Base-by-base conservation (phyloP, 2,888 invertebrate species). In the Leuctra nigra region DNA sequence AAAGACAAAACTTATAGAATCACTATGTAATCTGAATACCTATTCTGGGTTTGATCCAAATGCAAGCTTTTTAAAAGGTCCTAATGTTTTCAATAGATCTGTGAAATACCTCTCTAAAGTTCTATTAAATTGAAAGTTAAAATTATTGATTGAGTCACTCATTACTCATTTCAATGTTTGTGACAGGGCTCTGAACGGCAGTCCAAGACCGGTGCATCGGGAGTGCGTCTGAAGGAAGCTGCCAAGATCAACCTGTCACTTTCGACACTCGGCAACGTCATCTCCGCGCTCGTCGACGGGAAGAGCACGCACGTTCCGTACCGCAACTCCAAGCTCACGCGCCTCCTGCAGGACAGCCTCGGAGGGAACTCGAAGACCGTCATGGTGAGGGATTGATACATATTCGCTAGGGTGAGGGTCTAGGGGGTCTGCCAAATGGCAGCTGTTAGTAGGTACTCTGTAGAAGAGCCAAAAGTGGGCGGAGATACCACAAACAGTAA, bases 281-380 rank as follows among this genome's bases (percentile, higher is more conserved):
- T 99, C 64, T 96, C 97, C 3, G 96, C 99, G 1, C 76, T 99
- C 61, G 97, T 97, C 2, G 98, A 99, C 75, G 95, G 96, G 44
- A 97, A 96, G 75, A 91, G 91, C 65, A 91, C 90, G 0, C 97
- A 99, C 72, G 92, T 99, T 65, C 99, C 99, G 0, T 99, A 99
- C 73, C 80, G 99, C 65, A 98, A 99, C 77, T 96, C 96, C 0
- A 99, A 99, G 73, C 75, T 99, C 29, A 99, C 99, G 0, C 74
- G 96, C 11, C 74, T 96, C 33, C 76, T 99, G 59, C 97, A 99
- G 75, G 98, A 99, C 72, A 98, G 98, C 0, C 76, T 99, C 1
- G 97, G 97, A 1, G 97, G 97, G 1, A 97, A 97, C 75, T 91
- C 93, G 0, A 94, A 94, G 76, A 94, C 94, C 20, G 86, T 93